These are phyloP conservation scores for Cinara cedri DNA, from an alignment of 2,888 invertebrate genomes.

Conservation along the genomic window DNA sequence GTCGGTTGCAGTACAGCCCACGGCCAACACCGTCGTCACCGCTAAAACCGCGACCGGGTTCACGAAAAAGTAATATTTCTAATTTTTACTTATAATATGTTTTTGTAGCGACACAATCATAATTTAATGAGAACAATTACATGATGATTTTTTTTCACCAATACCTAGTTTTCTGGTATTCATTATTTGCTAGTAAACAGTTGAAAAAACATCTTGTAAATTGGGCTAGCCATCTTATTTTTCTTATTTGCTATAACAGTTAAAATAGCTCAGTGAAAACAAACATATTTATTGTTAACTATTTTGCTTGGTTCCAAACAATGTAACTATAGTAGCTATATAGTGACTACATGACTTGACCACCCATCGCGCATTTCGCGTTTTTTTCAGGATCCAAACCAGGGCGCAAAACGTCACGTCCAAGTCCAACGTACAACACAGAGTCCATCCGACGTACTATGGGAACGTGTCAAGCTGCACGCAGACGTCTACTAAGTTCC, in stretches of 20 bases:
- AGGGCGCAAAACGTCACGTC: slow-evolving; percentile 10
- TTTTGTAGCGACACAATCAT: neutral
- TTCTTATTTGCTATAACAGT: neutral
- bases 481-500: slow-evolving; percentile 13
- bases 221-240: neutral
- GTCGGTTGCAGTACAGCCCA: neutral
- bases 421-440: slow-evolving; percentile 39
- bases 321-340: neutral
- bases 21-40: slow-evolving; percentile 32
- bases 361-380: neutral
- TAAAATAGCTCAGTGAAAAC: too few species aligned
- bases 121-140: neutral
- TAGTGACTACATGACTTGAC: neutral
- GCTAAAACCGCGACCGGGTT: slow-evolving; percentile 38
- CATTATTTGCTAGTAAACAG: neutral
- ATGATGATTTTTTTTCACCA: too few species aligned
- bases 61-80: slow-evolving; percentile 38
- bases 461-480: slow-evolving; percentile 49
- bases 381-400: slow-evolving; percentile 31
- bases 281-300: too few species aligned
- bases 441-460: slow-evolving; percentile 52
- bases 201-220: neutral
- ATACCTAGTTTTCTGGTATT: neutral
- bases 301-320: too few species aligned
- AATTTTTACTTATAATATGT: neutral